A percentile compares a stretch with the other conserved stretches of the same genome.
These are phyloP conservation scores for Phaethornis superciliosus DNA, from an alignment of 2,113 vertebrate species.

Conservation along the genomic window DNA sequence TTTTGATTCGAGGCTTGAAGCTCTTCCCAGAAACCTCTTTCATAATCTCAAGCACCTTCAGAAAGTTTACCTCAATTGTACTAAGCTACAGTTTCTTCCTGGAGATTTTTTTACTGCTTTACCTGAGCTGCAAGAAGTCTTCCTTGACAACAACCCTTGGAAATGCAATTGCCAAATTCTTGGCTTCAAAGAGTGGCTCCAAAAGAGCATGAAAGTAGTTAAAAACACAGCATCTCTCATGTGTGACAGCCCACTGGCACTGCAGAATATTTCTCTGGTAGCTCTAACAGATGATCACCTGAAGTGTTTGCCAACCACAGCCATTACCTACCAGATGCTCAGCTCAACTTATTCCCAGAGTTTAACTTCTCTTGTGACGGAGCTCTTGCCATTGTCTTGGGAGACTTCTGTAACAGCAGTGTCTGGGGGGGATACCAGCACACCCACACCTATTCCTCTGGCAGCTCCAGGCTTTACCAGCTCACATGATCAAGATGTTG, in stretches of 20 bases:
- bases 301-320: constrained; percentile 16
- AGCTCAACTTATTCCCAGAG: neutral
- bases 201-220: constrained; percentile 35
- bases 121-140: constrained; percentile 58
- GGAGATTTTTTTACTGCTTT: constrained; percentile 60
- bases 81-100: constrained; percentile 64
- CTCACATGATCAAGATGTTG: neutral
- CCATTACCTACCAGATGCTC: neutral
- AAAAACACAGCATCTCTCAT: neutral
- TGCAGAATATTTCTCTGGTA: constrained; percentile 39
- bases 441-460: neutral
- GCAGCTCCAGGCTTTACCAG: neutral
- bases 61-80: constrained; percentile 69
- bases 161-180: constrained; percentile 82
- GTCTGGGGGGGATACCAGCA: neutral
- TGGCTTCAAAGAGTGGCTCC: constrained; percentile 81
- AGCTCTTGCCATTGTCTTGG: neutral
- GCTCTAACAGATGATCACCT: neutral
- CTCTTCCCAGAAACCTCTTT: constrained; percentile 78
- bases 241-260: constrained; percentile 29
- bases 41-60: constrained; percentile 66
- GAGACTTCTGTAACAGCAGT: neutral
- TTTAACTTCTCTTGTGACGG: rapidly evolving
- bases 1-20: constrained; percentile 69
- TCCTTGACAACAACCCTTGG: constrained; percentile 83